These are phyloP conservation scores for Gila robusta DNA, from an alignment of 2,797 vertebrate genomes.

Conservation along the genomic window DNA sequence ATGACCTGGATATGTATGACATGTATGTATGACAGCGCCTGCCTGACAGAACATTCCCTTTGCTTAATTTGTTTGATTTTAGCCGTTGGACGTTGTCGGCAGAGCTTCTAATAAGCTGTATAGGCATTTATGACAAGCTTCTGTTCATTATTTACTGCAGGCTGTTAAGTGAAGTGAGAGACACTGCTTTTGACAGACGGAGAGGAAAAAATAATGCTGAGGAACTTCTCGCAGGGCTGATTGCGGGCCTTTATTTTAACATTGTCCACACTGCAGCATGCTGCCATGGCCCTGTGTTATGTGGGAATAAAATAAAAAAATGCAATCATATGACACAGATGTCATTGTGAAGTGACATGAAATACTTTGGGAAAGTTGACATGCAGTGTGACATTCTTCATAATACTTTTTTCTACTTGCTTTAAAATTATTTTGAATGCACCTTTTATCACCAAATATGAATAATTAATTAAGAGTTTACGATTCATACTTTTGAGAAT, in stretches of 20 bases:
- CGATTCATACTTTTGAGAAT: not conserved
- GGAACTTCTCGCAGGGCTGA: conserved; percentile 72
- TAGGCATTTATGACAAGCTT: conserved; percentile 75
- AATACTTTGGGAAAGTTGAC: conserved; percentile 5
- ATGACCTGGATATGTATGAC: conserved; percentile 69
- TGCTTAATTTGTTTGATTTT: conserved; percentile 73
- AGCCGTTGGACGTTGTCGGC: conserved; percentile 73
- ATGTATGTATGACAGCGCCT: conserved; percentile 49
- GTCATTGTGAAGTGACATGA: conserved; percentile 16
- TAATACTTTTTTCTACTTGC: not conserved
- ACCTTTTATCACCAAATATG: not conserved
- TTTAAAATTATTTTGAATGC: not conserved
- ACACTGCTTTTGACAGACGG: conserved; percentile 78
- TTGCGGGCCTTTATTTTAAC: conserved; percentile 71
- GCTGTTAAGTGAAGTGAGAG: conserved; percentile 76
- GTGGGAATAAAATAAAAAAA: conserved; percentile 62
- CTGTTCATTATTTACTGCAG: conserved; percentile 68
- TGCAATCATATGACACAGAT: conserved; percentile 55
- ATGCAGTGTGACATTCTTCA: not conserved
- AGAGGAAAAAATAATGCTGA: conserved; percentile 61
- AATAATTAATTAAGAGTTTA: not conserved
- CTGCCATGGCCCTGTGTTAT: conserved; percentile 68
- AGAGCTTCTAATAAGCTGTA: conserved; percentile 75
- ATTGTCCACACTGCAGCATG: conserved; percentile 67
- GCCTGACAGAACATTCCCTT: conserved; percentile 67